Evolutionary conservation across 2,888 invertebrate species (phyloP), one percentile per base, ranked within the genome.

Genomic region (Macrophya annulata): DNA sequence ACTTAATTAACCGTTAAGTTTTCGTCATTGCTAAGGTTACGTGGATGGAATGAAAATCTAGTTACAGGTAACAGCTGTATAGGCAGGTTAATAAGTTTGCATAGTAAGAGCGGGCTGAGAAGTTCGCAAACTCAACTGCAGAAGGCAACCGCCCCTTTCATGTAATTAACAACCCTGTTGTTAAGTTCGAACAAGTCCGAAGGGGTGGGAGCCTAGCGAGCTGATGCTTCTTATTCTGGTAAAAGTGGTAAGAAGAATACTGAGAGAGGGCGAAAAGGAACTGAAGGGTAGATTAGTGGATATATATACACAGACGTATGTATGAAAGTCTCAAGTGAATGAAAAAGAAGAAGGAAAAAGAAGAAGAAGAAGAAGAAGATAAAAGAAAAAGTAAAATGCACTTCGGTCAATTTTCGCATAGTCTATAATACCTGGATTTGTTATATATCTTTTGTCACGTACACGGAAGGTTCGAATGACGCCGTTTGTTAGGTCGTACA

Each of bases 131-230:
- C 83, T 83, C 68, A 71, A 83, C 68, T 83, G 83, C 83, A 83
- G 83, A 71, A 68, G 68, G 68, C 48, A 84, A 17, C 77, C 65
- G 79, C 71, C 84, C 84, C 84, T 71, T 83, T 68, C 83, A 31
- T 71, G 83, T 83, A 83, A 83, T 83, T 83, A 83, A 83, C 83
- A 83, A 71, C 83, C 83, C 71, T 83, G 83, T 83, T 65, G 76
- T 81, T 81, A 62, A 81, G 81, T 81, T 81, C 59, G 62, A 81
- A 81, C 81, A 81, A 81, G 43, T 43, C 40, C 59, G 21, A 86
- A 84, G 45, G 72, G 72, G 72, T 74, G 37, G 37, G 17, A 40
- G 15, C n/a, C n/a, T 12, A 59, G 51, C 84, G 48, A 83, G 37
- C 45, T 68, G 59, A 51, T 71, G 76, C 71, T 68, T 77, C 71